phyloP scores from a whole-genome alignment of 2,888 invertebrate species.

The Micropterix aruncella region DNA sequence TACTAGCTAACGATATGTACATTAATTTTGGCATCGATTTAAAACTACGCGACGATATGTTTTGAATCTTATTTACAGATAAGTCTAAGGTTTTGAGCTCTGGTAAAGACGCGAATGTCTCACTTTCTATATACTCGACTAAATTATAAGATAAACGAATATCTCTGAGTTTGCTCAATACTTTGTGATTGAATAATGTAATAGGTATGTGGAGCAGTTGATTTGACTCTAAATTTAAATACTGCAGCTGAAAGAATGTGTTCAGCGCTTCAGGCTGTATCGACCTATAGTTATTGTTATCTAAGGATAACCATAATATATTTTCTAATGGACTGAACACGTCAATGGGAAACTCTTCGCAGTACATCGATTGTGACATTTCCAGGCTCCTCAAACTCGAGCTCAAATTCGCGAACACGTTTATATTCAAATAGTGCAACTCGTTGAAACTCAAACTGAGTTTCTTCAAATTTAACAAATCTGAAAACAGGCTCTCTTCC shows the following conservation, averaged over 20 bases:
- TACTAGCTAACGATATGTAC: constrained; percentile 64
- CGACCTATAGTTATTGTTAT: constrained; percentile 64
- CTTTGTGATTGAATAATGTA: constrained; percentile 25
- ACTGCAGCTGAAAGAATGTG: constrained; percentile 43
- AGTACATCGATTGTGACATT: constrained; percentile 62
- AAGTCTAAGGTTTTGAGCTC: constrained; percentile 58
- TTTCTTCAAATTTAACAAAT: constrained; percentile 52
- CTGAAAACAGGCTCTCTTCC: constrained; percentile 41
- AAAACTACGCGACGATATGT: constrained; percentile 49
- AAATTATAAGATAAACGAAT: constrained; percentile 69
- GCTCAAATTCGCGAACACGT: constrained; percentile 55
- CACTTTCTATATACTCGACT: constrained; percentile 45
- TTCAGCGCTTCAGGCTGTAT: constrained; percentile 46
- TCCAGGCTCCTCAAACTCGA: constrained; percentile 60
- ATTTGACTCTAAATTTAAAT: constrained; percentile 47
- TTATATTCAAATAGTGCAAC: constrained; percentile 50
- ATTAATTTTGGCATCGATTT: constrained; percentile 52
- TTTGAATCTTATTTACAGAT: constrained; percentile 54
- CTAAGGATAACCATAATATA: constrained; percentile 65
- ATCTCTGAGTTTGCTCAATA: constrained; percentile 57
- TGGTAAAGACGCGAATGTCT: constrained; percentile 49
- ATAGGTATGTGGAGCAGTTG: not conserved
- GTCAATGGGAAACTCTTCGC: constrained; percentile 53
- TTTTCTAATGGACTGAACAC: constrained; percentile 47
- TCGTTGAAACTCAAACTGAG: constrained; percentile 70